phyloP scores from a whole-genome alignment of 2,797 vertebrate species.

The Betta splendens region DNA sequence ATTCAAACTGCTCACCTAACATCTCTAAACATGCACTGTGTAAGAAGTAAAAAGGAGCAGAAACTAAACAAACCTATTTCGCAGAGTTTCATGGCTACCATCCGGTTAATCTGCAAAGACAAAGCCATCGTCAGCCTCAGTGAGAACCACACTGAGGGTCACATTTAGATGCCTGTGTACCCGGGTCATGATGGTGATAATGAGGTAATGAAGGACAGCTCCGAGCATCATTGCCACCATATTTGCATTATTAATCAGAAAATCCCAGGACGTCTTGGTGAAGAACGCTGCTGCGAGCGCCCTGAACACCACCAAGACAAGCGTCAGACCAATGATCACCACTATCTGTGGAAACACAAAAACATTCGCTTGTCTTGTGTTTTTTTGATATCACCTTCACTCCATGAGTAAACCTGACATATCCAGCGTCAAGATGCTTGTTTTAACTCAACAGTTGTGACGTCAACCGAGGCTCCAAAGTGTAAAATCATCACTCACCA shows the following conservation, averaged over 20 bases:
- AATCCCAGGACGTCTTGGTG: constrained; percentile 63
- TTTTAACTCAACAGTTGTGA: neutral
- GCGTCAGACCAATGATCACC: constrained; percentile 89
- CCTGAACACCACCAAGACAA: constrained; percentile 88
- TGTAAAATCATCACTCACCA: constrained; percentile 76
- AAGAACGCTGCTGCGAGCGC: constrained; percentile 82
- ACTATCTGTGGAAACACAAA: constrained; percentile 79
- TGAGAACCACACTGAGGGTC: neutral
- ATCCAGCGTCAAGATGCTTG: neutral
- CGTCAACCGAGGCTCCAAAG: neutral
- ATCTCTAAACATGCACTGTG: neutral
- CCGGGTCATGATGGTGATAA: constrained; percentile 90
- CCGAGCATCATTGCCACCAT: constrained; percentile 84
- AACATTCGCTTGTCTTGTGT: constrained; percentile 9
- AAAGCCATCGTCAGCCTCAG: constrained; percentile 18
- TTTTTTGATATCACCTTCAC: neutral
- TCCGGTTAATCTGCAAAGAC: constrained; percentile 85
- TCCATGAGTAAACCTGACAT: neutral
- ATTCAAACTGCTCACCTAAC: neutral
- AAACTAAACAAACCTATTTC: constrained; percentile 83
- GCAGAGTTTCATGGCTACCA: constrained; percentile 87
- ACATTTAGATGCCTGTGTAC: constrained; percentile 64
- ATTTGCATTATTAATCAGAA: constrained; percentile 80
- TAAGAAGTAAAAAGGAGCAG: neutral
- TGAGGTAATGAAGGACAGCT: constrained; percentile 89